These are phyloP conservation scores for Syrista parreyssii DNA, from an alignment of 2,888 invertebrate species.

Conservation along the genomic window DNA sequence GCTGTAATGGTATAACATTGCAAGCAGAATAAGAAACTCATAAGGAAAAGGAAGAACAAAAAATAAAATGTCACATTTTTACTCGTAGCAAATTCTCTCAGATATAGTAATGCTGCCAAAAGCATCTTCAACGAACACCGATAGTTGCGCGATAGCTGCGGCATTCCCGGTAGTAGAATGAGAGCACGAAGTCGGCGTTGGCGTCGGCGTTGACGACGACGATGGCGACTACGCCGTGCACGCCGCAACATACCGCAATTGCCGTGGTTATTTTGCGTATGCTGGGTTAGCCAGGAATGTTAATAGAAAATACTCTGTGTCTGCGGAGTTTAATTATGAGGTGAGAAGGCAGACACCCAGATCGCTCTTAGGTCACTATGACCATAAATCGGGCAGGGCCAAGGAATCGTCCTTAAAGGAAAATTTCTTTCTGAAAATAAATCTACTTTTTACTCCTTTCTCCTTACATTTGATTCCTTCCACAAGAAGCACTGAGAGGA, in stretches of 20 bases:
- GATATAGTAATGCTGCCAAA: background rate
- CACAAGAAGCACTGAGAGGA: background rate
- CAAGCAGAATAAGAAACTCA: background rate
- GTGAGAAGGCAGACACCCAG: conserved; percentile 29
- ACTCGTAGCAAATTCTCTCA: background rate
- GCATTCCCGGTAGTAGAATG: background rate
- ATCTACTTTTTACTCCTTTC: background rate
- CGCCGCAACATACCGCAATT: conserved; percentile 45
- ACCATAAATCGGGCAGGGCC: background rate
- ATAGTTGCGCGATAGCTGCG: background rate
- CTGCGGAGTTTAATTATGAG: conserved; percentile 58
- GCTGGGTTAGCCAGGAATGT: conserved; percentile 61
- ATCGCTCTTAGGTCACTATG: conserved; percentile 13
- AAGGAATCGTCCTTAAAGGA: background rate
- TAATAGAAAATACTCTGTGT: conserved; percentile 62
- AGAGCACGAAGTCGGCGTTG: conserved; percentile 3
- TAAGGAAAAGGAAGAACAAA: background rate
- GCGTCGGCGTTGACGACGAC: background rate
- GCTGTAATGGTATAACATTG: background rate
- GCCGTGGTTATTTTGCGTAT: conserved; percentile 57
- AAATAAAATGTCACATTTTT: background rate
- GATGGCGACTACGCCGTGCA: background rate
- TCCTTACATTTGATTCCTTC: background rate
- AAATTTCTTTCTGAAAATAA: background rate
- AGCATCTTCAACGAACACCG: background rate